phyloP scores from a whole-genome alignment of 2,888 invertebrate species.

The Nemotelus nigrinus region DNA sequence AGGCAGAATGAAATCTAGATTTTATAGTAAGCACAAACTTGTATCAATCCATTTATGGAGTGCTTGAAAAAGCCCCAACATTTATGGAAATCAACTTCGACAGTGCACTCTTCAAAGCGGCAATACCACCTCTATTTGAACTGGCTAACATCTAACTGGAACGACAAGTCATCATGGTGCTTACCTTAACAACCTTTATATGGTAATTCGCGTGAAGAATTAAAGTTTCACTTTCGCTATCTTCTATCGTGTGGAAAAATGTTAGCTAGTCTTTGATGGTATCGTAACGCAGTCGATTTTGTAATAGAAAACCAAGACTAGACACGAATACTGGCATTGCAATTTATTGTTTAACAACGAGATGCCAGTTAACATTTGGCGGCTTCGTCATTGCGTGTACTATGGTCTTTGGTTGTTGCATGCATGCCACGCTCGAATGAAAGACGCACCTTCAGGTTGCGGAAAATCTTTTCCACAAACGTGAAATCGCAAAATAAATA shows the following conservation, averaged over 20 bases:
- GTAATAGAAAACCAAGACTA: background rate
- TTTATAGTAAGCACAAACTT: too few species aligned
- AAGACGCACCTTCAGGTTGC: background rate
- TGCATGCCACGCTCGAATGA: background rate
- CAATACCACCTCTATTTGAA: background rate
- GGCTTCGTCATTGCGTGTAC: background rate
- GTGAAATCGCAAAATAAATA: conserved; percentile 8
- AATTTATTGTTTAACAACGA: background rate
- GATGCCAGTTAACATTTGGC: too few species aligned
- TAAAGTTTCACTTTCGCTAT: conserved; percentile 17
- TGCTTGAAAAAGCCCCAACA: background rate
- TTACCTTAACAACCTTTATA: conserved; percentile 22
- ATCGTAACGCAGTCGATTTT: background rate
- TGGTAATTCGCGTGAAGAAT: conserved; percentile 17
- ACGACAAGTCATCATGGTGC: background rate
- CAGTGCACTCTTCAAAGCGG: background rate
- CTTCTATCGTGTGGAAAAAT: background rate
- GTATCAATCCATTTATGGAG: background rate
- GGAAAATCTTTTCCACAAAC: background rate
- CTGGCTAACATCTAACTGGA: conserved; percentile 1
- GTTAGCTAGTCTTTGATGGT: background rate
- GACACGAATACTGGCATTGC: background rate
- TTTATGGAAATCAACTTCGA: background rate
- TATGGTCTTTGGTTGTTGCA: background rate
- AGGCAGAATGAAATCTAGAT: too few species aligned